Conservation (phyloP, 2,797 vertebrate genomes). For the Enteromius argenteus region DNA sequence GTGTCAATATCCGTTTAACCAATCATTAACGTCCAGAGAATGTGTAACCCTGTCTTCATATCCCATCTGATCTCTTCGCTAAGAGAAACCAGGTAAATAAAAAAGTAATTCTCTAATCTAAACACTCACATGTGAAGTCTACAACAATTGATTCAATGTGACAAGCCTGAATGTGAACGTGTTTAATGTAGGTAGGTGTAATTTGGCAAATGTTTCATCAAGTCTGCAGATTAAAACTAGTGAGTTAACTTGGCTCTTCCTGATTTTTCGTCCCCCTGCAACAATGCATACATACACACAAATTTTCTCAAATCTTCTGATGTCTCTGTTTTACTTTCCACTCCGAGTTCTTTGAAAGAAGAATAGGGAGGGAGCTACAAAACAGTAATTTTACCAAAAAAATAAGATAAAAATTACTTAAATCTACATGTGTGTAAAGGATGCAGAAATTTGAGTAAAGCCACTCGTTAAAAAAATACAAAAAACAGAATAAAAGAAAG, state of each 20-base stretch:
- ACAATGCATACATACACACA: slow-evolving; percentile 18
- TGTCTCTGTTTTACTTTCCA: slow-evolving; percentile 50
- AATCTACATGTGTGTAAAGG: slow-evolving; percentile 40
- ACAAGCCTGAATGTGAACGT: slow-evolving; percentile 5
- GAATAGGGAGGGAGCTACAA: slow-evolving; percentile 41
- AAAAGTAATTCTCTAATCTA: slow-evolving; percentile 22
- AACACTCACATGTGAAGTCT: slow-evolving; percentile 9
- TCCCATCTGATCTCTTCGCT: slow-evolving; percentile 34
- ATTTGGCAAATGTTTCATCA: slow-evolving; percentile 3
- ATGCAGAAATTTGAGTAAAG: slow-evolving; percentile 57
- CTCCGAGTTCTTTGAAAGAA: slow-evolving; percentile 54
- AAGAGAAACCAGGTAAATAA: slow-evolving; percentile 53
- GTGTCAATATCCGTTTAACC: slow-evolving; percentile 59
- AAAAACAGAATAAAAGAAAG: slow-evolving; percentile 67
- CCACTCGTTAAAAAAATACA: slow-evolving; percentile 50
- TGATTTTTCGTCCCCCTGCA: neutral
- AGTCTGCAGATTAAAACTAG: neutral
- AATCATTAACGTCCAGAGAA: slow-evolving; percentile 48
- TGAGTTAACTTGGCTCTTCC: neutral
- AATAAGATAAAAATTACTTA: slow-evolving; percentile 1
- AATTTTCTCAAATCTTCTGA: slow-evolving; percentile 32
- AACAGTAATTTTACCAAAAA: slow-evolving; percentile 33
- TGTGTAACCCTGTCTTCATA: slow-evolving; percentile 23
- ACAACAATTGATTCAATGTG: neutral
- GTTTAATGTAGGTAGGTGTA: slow-evolving; percentile 19